Conservation (phyloP, 2,113 vertebrate species). For the Vidua chalybeata region DNA sequence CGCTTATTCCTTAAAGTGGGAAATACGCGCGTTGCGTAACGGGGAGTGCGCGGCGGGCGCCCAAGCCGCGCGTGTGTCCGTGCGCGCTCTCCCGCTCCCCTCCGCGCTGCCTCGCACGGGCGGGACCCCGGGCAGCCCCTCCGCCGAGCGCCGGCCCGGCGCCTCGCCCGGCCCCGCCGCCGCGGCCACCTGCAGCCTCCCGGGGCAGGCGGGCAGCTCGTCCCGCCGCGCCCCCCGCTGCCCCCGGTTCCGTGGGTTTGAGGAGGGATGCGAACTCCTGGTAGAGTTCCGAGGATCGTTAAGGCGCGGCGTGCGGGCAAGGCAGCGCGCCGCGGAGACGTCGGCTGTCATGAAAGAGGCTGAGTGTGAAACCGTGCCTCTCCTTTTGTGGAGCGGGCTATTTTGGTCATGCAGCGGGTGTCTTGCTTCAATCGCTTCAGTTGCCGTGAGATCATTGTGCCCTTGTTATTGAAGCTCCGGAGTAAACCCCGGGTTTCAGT, state of each 20-base stretch:
- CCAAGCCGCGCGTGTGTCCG: not conserved
- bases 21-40: slow-evolving; percentile 22
- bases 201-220: not conserved
- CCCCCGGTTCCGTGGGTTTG: not conserved
- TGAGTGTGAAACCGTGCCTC: slow-evolving; percentile 64
- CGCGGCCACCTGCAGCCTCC: slow-evolving; percentile 7
- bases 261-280: slow-evolving; percentile 59
- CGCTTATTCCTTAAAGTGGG: not conserved
- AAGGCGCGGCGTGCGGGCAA: slow-evolving; percentile 57
- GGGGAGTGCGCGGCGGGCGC: not conserved
- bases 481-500: slow-evolving; percentile 18
- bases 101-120: not conserved
- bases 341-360: slow-evolving; percentile 62
- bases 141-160: too few species aligned
- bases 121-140: not conserved
- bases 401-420: slow-evolving; percentile 63
- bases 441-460: slow-evolving; percentile 36
- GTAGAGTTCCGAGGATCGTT: slow-evolving; percentile 58
- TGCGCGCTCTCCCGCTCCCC: not conserved
- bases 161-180: not conserved
- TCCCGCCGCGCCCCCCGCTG: not conserved
- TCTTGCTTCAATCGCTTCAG: slow-evolving; percentile 40
- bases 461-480: slow-evolving; percentile 20
- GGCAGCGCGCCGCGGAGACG: slow-evolving; percentile 47
- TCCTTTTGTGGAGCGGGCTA: slow-evolving; percentile 69